Evolutionary conservation across 2,888 invertebrate genomes (phyloP).

Genomic region (Drosophila merina): DNA sequence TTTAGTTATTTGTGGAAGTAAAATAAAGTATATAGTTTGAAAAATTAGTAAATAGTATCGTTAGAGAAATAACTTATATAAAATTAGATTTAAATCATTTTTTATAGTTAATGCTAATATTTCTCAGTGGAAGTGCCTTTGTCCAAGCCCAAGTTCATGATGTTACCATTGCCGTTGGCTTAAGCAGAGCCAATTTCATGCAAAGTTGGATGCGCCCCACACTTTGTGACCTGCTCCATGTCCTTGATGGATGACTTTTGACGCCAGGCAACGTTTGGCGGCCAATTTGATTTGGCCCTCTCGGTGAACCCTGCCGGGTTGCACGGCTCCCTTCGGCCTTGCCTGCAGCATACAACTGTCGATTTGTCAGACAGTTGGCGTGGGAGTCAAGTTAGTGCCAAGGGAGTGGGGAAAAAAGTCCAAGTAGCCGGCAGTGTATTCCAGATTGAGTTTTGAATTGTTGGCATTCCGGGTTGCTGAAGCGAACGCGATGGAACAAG

Average conservation of each 20-base stretch:
- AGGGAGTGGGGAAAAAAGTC: constrained; percentile 10
- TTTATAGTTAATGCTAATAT: too few species aligned
- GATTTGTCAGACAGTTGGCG: constrained; percentile 51
- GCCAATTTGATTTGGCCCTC: constrained; percentile 73
- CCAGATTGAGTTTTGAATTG: constrained; percentile 49
- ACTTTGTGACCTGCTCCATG: constrained; percentile 50
- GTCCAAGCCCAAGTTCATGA: constrained; percentile 17
- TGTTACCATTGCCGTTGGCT: constrained; percentile 49
- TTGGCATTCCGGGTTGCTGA: constrained; percentile 28
- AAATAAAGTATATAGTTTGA: too few species aligned
- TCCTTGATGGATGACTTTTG: constrained; percentile 76
- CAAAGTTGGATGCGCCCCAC: constrained; percentile 68
- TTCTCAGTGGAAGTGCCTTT: constrained; percentile 12
- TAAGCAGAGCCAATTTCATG: constrained; percentile 71
- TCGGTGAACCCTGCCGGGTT: constrained; percentile 9
- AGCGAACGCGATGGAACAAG: constrained; percentile 28
- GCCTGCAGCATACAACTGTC: constrained; percentile 51
- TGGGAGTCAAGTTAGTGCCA: constrained; percentile 7
- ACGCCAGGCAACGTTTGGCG: constrained; percentile 63
- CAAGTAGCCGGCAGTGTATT: constrained; percentile 40
- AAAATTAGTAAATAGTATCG: too few species aligned
- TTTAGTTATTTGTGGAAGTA: too few species aligned
- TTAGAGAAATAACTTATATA: too few species aligned
- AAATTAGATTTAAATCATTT: too few species aligned
- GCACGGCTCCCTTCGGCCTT: constrained; percentile 22